Base-by-base conservation (phyloP, 2,888 invertebrate genomes). In the Cryptocephalus primarius region DNA sequence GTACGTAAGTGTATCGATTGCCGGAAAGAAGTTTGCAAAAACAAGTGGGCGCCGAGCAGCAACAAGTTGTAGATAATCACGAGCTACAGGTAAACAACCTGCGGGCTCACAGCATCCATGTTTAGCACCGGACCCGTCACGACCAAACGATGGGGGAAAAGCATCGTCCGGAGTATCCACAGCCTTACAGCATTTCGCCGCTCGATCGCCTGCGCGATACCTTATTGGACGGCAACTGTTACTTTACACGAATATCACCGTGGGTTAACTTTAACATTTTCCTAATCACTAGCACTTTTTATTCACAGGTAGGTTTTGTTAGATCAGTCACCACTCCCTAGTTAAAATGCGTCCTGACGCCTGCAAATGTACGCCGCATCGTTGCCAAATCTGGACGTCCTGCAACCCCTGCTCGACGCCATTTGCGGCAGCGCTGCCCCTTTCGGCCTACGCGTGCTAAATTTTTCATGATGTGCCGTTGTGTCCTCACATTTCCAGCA, bases 61-160 rank as follows among this genome's bases (percentile, higher is more conserved):
- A 69, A 68, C 68, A 69, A 68, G 68, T 68, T 53, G 56, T 48
- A 65, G 65, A 58, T 58, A 55, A 58, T 57, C 62, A 55, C 60
- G 58, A 64, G 61, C 66, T 65, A 67, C 67, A 67, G 67, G 67
- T 67, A 66, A 63, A 66, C 61, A 64, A 63, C 60, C 58, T 62
- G 60, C 59, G 60, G 57, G 52, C 52, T 45, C 43, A 38, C 11
- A 11, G 11, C 36, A 11, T 36, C 36, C 36, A 36, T n/a, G 36
- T 11, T 11, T 6, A 36, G 36, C 36, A 36, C n/a, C 36, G 11
- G 12, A n/a, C 12, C n/a, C 36, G 11, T 11, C 36, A 36, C 36
- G 11, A 36, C 11, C 22, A 6, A 6, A 6, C 46, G 42, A 22
- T 43, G 32, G 48, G 40, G 43, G 43, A 43, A 45, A 43, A 47